Conservation (phyloP, 2,888 invertebrate species). For the Crepidodera aurea region DNA sequence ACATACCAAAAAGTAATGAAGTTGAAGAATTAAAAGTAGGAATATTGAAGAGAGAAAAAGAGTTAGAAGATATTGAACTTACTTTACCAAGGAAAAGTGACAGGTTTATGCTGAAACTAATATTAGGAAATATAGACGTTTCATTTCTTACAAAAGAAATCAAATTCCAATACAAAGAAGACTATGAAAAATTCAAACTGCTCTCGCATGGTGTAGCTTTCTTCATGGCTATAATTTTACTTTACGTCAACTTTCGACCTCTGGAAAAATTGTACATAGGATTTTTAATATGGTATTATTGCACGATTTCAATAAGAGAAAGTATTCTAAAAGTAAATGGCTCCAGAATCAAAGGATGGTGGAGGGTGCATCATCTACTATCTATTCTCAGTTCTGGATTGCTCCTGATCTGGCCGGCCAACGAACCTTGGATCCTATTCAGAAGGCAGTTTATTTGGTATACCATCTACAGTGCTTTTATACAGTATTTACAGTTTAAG, state of each 20-base stretch:
- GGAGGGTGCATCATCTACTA: constrained; percentile 96
- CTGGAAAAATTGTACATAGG: constrained; percentile 88
- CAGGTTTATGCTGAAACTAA: constrained; percentile 81
- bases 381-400: constrained; percentile 94
- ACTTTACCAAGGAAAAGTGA: constrained; percentile 90
- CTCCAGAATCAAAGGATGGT: constrained; percentile 96
- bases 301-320: constrained; percentile 97
- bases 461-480: constrained; percentile 87
- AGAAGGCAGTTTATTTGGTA: constrained; percentile 92
- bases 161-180: constrained; percentile 91
- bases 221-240: constrained; percentile 80
- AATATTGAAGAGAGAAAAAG: constrained; percentile 80
- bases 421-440: constrained; percentile 87
- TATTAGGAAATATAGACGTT: constrained; percentile 94
- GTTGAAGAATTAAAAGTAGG: constrained; percentile 66
- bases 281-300: constrained; percentile 98
- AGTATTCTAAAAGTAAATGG: constrained; percentile 98
- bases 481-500: constrained; percentile 69
- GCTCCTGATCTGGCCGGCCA: constrained; percentile 95
- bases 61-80: constrained; percentile 88
- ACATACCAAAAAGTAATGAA: constrained; percentile 19
- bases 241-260: constrained; percentile 66
- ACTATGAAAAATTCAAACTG: constrained; percentile 97
- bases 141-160: constrained; percentile 94
- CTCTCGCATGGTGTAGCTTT: constrained; percentile 90